Base-by-base conservation (phyloP, 2,113 vertebrate genomes). In the Misgurnus mizolepis region DNA sequence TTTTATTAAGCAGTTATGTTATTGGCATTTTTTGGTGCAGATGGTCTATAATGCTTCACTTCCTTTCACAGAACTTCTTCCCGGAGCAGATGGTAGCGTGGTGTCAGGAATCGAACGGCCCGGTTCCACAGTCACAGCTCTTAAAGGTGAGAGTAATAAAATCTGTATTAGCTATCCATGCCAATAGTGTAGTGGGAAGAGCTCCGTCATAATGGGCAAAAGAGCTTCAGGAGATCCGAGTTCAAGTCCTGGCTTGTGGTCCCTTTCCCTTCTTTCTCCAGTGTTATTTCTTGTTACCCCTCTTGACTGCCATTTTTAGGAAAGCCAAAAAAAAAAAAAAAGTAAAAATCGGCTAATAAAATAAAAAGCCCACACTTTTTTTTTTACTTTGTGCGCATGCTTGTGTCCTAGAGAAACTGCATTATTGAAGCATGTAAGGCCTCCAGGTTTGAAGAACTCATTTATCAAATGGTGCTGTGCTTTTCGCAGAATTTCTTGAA, bases 1-100 rank as follows among this genome's bases (percentile, higher is more conserved):
- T 34, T 34, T 34, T 34, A 34, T 34, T 34, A 34, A 34, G 27
- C 27, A 34, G 27, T 34, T 34, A 34, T 34, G 18, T 27, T 64
- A 14, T 17, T 79, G 56, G 12, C 53, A 34, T 27, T 6, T 68
- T 27, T 61, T 27, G 17, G 56, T 65, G 11, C 67, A 72, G n/a
- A 75, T 27, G 17, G 45, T 41, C 45, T 76, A 39, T 56, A 8
- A 64, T 7, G 34, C 34, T 27, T 47, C 22, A 64, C 50, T 64
- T 73, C 72, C 82, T 77, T 80, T 76, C 47, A 53, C 87, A 99
- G 97, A 96, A 95, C 81, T 99, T 98, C 93, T 99, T 99, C 87
- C 98, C 98, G 6, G 98, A 99, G 67, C 96, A 98, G 86, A 99
- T 99, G 96, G 95, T 99, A 62, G 93, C 95, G 1, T 97, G 96